phyloP scores from a whole-genome alignment of 1,140 invertebrate genomes.

The Lordiphosa stackelbergi region DNA sequence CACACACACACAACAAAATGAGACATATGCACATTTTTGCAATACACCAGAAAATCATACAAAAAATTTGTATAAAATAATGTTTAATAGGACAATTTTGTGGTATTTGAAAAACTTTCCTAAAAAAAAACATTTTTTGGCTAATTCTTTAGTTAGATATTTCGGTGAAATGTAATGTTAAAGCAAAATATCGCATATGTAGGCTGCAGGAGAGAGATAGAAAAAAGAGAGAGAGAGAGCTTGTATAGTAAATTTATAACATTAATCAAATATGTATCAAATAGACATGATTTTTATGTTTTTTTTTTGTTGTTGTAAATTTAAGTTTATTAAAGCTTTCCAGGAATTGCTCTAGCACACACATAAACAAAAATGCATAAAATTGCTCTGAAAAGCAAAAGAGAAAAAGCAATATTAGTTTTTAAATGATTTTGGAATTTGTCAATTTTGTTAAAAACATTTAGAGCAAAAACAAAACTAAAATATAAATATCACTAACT shows the following conservation, averaged over 20 bases:
- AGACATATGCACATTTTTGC: constrained; percentile 56
- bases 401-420: constrained; percentile 68
- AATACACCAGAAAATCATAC: constrained; percentile 57
- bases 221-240: constrained; percentile 39
- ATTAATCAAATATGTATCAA: constrained; percentile 36
- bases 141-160: constrained; percentile 17
- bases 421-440: constrained; percentile 49
- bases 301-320: constrained; percentile 3
- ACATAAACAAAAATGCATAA: constrained; percentile 15
- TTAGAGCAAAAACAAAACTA: constrained; percentile 28
- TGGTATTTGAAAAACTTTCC: background rate
- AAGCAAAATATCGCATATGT: background rate
- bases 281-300: constrained; percentile 32
- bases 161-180: constrained; percentile 11
- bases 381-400: constrained; percentile 15
- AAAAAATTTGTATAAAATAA: constrained; percentile 40
- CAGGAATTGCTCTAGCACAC: constrained; percentile 54
- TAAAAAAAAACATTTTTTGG: constrained; percentile 6
- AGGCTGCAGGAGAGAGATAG: constrained; percentile 10
- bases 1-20: constrained; percentile 12
- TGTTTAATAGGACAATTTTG: constrained; percentile 15
- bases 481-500: background rate
- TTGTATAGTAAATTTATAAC: constrained; percentile 65
- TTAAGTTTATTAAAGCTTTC: constrained; percentile 23
- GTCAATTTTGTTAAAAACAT: constrained; percentile 63